A percentile compares a stretch with the other conserved stretches of the same genome.
Evolutionary conservation across 2,113 vertebrate species (phyloP).

Genomic region (Aplodontia rufa): DNA sequence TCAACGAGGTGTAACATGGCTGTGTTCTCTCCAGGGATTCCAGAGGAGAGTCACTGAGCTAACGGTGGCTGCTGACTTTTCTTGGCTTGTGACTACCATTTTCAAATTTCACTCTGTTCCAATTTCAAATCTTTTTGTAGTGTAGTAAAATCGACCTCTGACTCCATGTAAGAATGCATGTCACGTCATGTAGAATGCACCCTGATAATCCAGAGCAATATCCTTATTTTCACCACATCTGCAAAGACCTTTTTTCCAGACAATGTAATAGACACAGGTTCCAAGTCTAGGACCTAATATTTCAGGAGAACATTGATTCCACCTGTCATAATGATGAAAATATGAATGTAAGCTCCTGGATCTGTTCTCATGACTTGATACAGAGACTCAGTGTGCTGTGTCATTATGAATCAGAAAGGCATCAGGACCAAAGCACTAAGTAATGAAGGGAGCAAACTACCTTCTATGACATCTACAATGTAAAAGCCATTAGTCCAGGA

Average conservation of each 20-base stretch:
- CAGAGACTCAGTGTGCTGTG: background rate
- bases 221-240: background rate
- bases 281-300: background rate
- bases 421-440: background rate
- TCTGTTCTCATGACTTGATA: background rate
- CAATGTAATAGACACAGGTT: background rate
- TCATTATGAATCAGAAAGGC: background rate
- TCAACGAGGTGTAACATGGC: background rate
- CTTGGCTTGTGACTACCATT: background rate
- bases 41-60: background rate
- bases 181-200: background rate
- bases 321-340: background rate
- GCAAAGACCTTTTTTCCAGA: background rate
- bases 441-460: background rate
- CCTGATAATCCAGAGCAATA: background rate
- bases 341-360: background rate
- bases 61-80: background rate
- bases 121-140: background rate
- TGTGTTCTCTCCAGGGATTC: background rate
- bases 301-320: background rate
- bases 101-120: background rate
- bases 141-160: background rate
- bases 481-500: background rate
- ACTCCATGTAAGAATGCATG: background rate
- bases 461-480: background rate